A percentile compares a stretch with the other conserved stretches of the same genome.
Conservation (phyloP, 1,140 invertebrate species). For the Drosophila tristis region DNA sequence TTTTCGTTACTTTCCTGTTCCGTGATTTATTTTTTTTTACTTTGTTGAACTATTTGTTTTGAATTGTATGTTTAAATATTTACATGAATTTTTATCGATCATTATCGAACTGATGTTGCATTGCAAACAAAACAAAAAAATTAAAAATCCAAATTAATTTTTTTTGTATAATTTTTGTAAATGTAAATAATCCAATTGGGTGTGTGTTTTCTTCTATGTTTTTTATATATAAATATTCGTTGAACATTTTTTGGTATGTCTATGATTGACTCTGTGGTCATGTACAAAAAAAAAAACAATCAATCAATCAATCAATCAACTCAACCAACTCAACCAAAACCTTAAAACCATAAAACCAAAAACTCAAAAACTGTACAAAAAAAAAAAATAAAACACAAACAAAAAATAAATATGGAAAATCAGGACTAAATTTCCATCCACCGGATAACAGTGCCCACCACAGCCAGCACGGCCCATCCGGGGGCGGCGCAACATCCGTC, state of each 20-base stretch:
- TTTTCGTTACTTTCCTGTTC: slow-evolving; percentile 16
- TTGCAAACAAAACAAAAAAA: slow-evolving; percentile 47
- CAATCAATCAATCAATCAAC: slow-evolving; percentile 77
- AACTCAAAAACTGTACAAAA: slow-evolving; percentile 74
- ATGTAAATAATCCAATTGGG: slow-evolving; percentile 85
- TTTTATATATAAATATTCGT: slow-evolving; percentile 84
- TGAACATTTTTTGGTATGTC: slow-evolving; percentile 84
- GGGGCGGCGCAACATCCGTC: slow-evolving; percentile 31
- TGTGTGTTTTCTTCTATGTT: slow-evolving; percentile 84
- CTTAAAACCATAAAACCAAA: slow-evolving; percentile 68
- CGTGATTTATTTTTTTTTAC: slow-evolving; percentile 20
- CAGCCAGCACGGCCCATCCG: slow-evolving; percentile 68
- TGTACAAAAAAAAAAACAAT: slow-evolving; percentile 78
- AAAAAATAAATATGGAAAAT: slow-evolving; percentile 72
- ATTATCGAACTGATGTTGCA: slow-evolving; percentile 5
- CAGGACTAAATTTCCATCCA: slow-evolving; percentile 84
- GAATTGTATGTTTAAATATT: slow-evolving; percentile 79
- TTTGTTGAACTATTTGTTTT: slow-evolving; percentile 54
- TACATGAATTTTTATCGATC: slow-evolving; percentile 66
- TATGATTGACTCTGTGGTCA: slow-evolving; percentile 84
- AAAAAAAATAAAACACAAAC: slow-evolving; percentile 69
- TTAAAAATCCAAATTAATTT: slow-evolving; percentile 70
- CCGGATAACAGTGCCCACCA: slow-evolving; percentile 84
- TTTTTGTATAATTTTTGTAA: slow-evolving; percentile 77
- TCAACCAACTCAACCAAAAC: slow-evolving; percentile 78